phyloP scores from a whole-genome alignment of 2,113 vertebrate genomes.

The Nibea albiflora region DNA sequence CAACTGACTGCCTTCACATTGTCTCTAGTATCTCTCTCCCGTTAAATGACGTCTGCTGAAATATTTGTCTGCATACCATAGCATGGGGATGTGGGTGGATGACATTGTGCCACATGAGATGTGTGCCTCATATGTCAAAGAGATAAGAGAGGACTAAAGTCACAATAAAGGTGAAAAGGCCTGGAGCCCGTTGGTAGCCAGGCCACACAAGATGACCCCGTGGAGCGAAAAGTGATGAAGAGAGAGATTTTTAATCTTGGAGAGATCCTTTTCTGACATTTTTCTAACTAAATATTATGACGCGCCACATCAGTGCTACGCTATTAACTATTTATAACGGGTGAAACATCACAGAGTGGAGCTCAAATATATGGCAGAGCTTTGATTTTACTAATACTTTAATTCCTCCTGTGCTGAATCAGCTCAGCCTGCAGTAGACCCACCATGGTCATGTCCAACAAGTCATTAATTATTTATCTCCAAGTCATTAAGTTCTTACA shows the following conservation, averaged over 20 bases:
- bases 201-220: slow-evolving; percentile 22
- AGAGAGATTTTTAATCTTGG: slow-evolving; percentile 11
- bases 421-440: slow-evolving; percentile 15
- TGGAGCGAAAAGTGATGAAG: slow-evolving; percentile 41
- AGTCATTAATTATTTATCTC: slow-evolving; percentile 26
- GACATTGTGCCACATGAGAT: slow-evolving; percentile 50
- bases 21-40: slow-evolving; percentile 31
- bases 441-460: not conserved
- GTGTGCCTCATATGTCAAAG: slow-evolving; percentile 58
- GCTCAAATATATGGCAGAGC: slow-evolving; percentile 5
- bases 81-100: slow-evolving; percentile 21
- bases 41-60: slow-evolving; percentile 39
- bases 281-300: slow-evolving; percentile 41
- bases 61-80: slow-evolving; percentile 7
- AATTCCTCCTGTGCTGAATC: slow-evolving; percentile 43
- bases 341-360: slow-evolving; percentile 33
- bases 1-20: slow-evolving; percentile 30
- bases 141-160: slow-evolving; percentile 64
- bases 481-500: slow-evolving; percentile 11
- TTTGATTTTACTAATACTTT: slow-evolving; percentile 52
- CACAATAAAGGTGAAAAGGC: slow-evolving; percentile 46
- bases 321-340: slow-evolving; percentile 25
- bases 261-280: slow-evolving; percentile 42
- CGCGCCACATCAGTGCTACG: slow-evolving; percentile 24
- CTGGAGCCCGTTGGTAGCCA: slow-evolving; percentile 7